Base-by-base conservation (phyloP, 2,113 vertebrate genomes). In the Dendrocopos noguchii region DNA sequence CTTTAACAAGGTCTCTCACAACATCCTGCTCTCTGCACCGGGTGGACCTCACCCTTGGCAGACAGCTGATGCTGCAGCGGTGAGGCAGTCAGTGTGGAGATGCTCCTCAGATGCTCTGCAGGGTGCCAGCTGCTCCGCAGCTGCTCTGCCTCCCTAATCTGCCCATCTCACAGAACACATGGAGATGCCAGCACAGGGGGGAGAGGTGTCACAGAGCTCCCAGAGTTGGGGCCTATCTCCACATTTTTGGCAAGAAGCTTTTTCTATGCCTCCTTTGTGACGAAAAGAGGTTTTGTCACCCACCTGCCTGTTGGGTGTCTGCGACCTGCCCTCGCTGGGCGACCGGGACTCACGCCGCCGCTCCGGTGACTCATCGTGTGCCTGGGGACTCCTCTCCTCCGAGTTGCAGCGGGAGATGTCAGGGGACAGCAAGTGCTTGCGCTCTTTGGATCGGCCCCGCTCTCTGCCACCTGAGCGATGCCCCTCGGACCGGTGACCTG, bases 401-500 rank as follows among this genome's bases (percentile, higher is more conserved):
- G 99, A 99, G 96, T 99, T 99, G 93, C 99, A 99, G 83, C 99
- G 99, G 28, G 99, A 99, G 80, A 98, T 98, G 21, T 99, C 99
- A 0, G 99, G 99, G 66, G 99, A 99, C 84, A 99, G 97, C 72
- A 99, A 98, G 81, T 99, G 99, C 90, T 98, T 98, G 53, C 99
- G 97, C 93, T 99, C 99, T 97, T 99, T 99, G 46, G 99, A 99
- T 64, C 99, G 97, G 10, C 99, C 99, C 91, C 99, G 97, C 92
- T 99, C 99, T 83, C 98, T 98, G 96, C 98, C 98, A 2, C 97
- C 98, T 0, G 98, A 97, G 76, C 98, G 98, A 92, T 98, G 98
- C 64, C 97, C 98, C 52, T 98, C 99, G 8, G 98, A 97, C 95
- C 98, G 98, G 77, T 98, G 97, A 75, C 98, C 99, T 99, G 52